Percentiles rank a stretch among this genome's conserved stretches.
These are phyloP conservation scores for Salmo trutta DNA, from an alignment of 2,797 vertebrate genomes.

Conservation along the genomic window DNA sequence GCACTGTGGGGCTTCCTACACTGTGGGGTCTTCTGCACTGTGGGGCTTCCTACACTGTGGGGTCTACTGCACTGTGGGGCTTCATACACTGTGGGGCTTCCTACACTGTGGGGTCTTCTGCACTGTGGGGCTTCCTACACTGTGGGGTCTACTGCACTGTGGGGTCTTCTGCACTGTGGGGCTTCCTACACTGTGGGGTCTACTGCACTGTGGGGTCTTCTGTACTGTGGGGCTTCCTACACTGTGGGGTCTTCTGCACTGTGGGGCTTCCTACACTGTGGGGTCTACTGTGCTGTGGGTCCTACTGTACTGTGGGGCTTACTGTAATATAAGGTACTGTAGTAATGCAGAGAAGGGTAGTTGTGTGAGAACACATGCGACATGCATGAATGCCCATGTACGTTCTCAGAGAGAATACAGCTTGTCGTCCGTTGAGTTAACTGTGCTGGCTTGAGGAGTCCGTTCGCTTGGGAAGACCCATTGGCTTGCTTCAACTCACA, in stretches of 20 bases:
- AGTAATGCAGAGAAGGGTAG: neutral
- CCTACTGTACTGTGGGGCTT: no score
- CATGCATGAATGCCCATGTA: slow-evolving; percentile 8
- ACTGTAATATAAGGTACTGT: neutral
- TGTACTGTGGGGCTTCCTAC: neutral
- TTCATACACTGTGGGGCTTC: no score
- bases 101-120: no score
- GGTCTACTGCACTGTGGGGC: no score
- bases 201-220: neutral
- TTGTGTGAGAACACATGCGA: neutral
- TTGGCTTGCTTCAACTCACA: slow-evolving; percentile 40
- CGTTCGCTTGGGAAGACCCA: slow-evolving; percentile 34
- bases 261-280: no score
- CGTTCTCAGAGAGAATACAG: slow-evolving; percentile 3
- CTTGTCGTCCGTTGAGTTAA: slow-evolving; percentile 22
- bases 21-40: no score
- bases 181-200: no score
- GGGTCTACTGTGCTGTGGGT: no score
- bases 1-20: no score
- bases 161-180: no score
- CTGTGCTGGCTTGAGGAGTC: slow-evolving; percentile 31
- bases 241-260: fast-evolving
- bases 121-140: no score
- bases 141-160: fast-evolving
- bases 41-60: no score